Base-by-base conservation (phyloP, 2,113 vertebrate genomes). In the Jaculus jaculus region DNA sequence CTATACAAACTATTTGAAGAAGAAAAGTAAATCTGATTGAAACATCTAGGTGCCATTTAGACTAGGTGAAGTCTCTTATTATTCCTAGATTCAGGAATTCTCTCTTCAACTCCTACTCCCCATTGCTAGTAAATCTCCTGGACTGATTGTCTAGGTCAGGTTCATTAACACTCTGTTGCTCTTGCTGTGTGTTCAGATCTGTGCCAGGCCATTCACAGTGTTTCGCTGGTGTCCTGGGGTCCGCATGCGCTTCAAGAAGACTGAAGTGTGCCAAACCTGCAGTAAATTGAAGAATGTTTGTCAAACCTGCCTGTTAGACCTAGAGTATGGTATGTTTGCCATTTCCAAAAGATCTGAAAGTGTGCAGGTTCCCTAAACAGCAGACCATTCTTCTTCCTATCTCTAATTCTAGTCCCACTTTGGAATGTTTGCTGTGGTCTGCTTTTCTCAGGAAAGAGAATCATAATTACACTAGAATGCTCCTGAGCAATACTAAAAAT, bases 241-340 rank as follows among this genome's bases (percentile, higher is more conserved):
- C 65, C 98, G 99, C 0, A 99, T 99, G 99, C 99, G 99, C 93
- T 99, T 99, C 97, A 99, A 99, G 98, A 99, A 99, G 97, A 99
- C 99, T 0, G 99, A 99, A 94, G 99, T 99, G 42, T 99, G 99
- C 97, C 99, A 99, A 91, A 99, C 99, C 0, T 99, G 99, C 97
- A 99, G 99, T 98, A 99, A 99, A 97, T 98, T 99, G 98, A 99
- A 99, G 96, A 99, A 99, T 1, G 99, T 99, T 91, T 99, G 99
- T 96, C 99, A 99, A 93, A 99, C 99, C 58, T 99, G 99, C 95
- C 98, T 99, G 84, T 98, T 99, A 65, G 99, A 99, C 96, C 97
- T 99, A n/a, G 99, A 99, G 23, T 99, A 99, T 90, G 99, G 99
- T 99, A 91, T 12, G 99, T 98, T 21, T 80, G 39, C 58, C 65